These are phyloP conservation scores for Cinclus cinclus DNA, from an alignment of 2,113 vertebrate genomes.

Conservation along the genomic window DNA sequence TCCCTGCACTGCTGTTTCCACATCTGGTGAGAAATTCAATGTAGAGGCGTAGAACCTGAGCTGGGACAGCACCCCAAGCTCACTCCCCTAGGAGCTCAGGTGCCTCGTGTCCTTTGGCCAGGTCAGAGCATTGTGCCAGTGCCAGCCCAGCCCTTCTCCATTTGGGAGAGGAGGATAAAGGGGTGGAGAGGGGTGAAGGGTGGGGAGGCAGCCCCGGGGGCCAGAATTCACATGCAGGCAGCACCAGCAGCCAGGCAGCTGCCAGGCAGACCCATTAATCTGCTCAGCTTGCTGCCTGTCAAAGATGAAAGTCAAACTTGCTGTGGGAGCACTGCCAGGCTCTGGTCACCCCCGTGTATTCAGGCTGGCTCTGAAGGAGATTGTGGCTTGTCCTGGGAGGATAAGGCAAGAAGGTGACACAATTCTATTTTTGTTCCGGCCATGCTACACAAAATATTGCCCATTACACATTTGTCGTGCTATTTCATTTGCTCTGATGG, in stretches of 20 bases:
- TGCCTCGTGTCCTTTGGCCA: neutral
- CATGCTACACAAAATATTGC: neutral
- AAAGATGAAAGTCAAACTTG: neutral
- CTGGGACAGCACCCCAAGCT: neutral
- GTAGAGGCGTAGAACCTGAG: accelerated
- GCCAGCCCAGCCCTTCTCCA: accelerated
- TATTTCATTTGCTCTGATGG: neutral
- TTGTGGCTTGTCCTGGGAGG: neutral
- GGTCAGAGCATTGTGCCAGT: accelerated
- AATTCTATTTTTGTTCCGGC: neutral
- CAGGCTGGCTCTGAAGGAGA: neutral
- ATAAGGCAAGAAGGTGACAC: neutral
- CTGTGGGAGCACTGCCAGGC: neutral
- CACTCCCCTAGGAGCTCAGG: neutral
- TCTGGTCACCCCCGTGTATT: accelerated
- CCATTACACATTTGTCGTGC: neutral
- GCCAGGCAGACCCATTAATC: neutral
- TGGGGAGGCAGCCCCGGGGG: neutral
- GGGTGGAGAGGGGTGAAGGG: neutral
- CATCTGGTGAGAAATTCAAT: neutral
- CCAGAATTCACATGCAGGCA: neutral
- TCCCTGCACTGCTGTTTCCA: neutral
- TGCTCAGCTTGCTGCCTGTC: neutral
- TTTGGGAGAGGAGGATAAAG: neutral
- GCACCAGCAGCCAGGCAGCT: neutral